Evolutionary conservation across 2,888 invertebrate species (phyloP).

Genomic region (Tetanocera ferruginea): DNA sequence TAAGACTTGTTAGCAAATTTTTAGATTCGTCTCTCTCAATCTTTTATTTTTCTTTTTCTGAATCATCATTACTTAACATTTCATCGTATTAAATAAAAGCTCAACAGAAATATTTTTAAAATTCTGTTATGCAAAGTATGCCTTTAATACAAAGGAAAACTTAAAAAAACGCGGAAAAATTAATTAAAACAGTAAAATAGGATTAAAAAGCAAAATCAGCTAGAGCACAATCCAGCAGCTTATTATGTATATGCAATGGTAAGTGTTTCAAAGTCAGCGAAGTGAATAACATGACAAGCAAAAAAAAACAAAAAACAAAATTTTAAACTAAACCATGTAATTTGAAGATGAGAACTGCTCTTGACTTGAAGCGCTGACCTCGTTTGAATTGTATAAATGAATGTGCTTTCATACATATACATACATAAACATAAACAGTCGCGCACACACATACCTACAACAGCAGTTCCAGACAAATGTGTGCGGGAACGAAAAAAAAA

Average conservation of each 20-base stretch:
- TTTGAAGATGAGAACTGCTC: conserved; percentile 62
- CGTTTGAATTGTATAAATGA: conserved; percentile 48
- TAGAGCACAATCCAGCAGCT: not conserved
- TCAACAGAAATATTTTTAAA: too few species aligned
- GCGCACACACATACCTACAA: not conserved
- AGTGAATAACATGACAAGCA: not conserved
- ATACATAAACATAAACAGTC: not conserved
- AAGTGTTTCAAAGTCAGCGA: not conserved
- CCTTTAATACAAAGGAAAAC: not conserved
- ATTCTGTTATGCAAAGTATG: too few species aligned
- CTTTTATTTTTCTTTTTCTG: too few species aligned
- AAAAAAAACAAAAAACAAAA: not conserved
- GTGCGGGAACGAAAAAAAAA: not conserved
- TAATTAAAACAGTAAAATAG: not conserved
- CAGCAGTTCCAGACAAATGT: not conserved
- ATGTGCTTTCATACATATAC: conserved; percentile 8
- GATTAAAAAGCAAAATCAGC: not conserved
- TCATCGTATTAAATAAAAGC: too few species aligned
- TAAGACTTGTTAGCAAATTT: too few species aligned
- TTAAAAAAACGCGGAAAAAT: not conserved
- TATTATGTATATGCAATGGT: not conserved
- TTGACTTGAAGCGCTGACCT: conserved; percentile 61
- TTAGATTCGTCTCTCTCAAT: too few species aligned
- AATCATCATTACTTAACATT: too few species aligned
- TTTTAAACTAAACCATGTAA: conserved; percentile 50